These are phyloP conservation scores for Calliopum simillimum DNA, from an alignment of 2,888 invertebrate genomes.

Conservation along the genomic window DNA sequence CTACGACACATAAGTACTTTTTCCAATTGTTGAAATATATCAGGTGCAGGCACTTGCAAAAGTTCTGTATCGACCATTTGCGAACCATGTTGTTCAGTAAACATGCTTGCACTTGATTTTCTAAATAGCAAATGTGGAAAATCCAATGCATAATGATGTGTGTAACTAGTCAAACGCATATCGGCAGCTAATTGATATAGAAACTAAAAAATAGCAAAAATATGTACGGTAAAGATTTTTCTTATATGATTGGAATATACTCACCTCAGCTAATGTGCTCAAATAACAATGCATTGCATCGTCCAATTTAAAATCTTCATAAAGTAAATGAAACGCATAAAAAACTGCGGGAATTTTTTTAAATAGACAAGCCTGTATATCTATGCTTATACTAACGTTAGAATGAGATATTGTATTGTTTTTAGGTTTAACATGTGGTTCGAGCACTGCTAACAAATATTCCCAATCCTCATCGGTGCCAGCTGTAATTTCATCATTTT, in stretches of 20 bases:
- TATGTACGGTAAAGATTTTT: neutral
- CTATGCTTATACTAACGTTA: conserved; percentile 50
- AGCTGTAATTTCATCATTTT: conserved; percentile 73
- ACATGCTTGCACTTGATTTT: conserved; percentile 51
- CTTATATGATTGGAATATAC: neutral
- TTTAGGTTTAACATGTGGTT: conserved; percentile 6
- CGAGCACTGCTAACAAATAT: conserved; percentile 66
- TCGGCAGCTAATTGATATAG: conserved; percentile 83
- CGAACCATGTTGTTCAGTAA: conserved; percentile 70
- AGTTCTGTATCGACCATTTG: conserved; percentile 72
- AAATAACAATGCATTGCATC: conserved; percentile 76
- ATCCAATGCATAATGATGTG: conserved; percentile 87
- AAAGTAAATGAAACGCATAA: conserved; percentile 86
- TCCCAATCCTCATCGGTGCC: conserved; percentile 88
- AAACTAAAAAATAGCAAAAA: conserved; percentile 65
- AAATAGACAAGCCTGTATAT: conserved; percentile 76
- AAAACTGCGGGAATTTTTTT: conserved; percentile 80
- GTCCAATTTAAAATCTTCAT: conserved; percentile 91
- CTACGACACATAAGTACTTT: conserved; percentile 72
- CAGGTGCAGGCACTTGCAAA: conserved; percentile 68
- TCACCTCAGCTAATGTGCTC: conserved; percentile 73
- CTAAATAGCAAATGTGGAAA: conserved; percentile 76
- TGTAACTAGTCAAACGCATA: conserved; percentile 77
- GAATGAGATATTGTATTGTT: conserved; percentile 14
- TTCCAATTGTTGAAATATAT: conserved; percentile 78